Evolutionary conservation across 2,888 invertebrate species (phyloP), one percentile per base, ranked within the genome.

Genomic region (Slavum lentiscoides): DNA sequence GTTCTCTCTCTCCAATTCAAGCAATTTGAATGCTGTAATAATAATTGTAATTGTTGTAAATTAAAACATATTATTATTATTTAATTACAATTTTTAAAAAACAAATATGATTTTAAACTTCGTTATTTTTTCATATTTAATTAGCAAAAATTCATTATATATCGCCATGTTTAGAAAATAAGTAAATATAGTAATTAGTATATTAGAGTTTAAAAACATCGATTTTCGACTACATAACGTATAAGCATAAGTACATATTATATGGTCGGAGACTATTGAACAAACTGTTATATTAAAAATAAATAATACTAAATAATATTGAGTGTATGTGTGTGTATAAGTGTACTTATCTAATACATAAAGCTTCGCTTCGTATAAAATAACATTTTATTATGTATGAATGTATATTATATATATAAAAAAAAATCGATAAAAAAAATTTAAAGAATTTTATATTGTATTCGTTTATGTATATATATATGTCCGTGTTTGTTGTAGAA

Each of bases 381-480:
- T 49, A 49, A 77, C 8, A 77, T 69, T 72, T 77, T 67, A 75
- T 75, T 75, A 75, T 75, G 75, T 75, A 75, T 67, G 75, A 67
- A 75, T 80, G 77, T 69, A 77, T 77, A 77, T 9, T 9, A 43
- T 9, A 43, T 9, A 43, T 9, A 43, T 9, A 43, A 43, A 76
- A 68, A 43, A 74, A 76, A 77, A 37, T 64, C 43, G 37, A 70
- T 62, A 70, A 80, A 70, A 77, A 70, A 70, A 64, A 58, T 80
- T 70, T 80, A 70, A 64, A 80, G 77, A 80, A 80, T 80, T 80
- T 72, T 80, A 70, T 80, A 80, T 80, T 80, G 77, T 70, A 80
- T 80, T 80, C 70, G 13, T 49, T 64, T 80, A 70, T 62, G 70
- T 30, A 30, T 30, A 30, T 30, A 30, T 30, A 30, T 30, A 30